Conservation (phyloP, 2,888 invertebrate species). For the Drosophila kanekoi region DNA sequence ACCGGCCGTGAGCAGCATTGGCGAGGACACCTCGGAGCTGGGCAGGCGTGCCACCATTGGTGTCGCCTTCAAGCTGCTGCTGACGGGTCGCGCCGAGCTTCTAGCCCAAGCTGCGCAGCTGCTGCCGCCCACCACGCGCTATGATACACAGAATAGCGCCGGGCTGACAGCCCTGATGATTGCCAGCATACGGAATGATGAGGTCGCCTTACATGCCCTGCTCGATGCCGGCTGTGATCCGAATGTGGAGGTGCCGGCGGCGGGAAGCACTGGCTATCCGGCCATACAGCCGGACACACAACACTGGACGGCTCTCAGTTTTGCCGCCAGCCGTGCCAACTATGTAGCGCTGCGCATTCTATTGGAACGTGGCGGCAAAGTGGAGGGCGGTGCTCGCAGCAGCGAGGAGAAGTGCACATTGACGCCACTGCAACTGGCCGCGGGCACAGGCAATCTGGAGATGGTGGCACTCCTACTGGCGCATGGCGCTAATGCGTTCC, state of each 20-base stretch:
- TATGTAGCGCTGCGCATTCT: constrained; percentile 88
- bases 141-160: constrained; percentile 91
- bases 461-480: constrained; percentile 92
- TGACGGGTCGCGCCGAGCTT: constrained; percentile 92
- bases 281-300: constrained; percentile 89
- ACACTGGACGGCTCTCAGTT: constrained; percentile 95
- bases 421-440: constrained; percentile 94
- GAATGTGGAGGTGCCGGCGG: constrained; percentile 91
- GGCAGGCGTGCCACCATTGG: constrained; percentile 89
- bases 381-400: constrained; percentile 93
- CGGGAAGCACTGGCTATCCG: constrained; percentile 85
- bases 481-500: constrained; percentile 95
- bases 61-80: constrained; percentile 92
- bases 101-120: constrained; percentile 91
- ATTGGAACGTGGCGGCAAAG: constrained; percentile 92
- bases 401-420: constrained; percentile 94
- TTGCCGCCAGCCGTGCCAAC: constrained; percentile 88
- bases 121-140: constrained; percentile 89
- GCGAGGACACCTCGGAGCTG: constrained; percentile 86
- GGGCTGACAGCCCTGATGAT: constrained; percentile 94
- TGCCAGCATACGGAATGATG: constrained; percentile 92
- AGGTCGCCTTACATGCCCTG: constrained; percentile 90
- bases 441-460: constrained; percentile 92
- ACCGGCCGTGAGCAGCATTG: constrained; percentile 57
- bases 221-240: constrained; percentile 93